Percentiles rank a stretch among this genome's conserved stretches.
Conservation (phyloP, 1,140 invertebrate genomes). For the Drosophila persimilis region DNA sequence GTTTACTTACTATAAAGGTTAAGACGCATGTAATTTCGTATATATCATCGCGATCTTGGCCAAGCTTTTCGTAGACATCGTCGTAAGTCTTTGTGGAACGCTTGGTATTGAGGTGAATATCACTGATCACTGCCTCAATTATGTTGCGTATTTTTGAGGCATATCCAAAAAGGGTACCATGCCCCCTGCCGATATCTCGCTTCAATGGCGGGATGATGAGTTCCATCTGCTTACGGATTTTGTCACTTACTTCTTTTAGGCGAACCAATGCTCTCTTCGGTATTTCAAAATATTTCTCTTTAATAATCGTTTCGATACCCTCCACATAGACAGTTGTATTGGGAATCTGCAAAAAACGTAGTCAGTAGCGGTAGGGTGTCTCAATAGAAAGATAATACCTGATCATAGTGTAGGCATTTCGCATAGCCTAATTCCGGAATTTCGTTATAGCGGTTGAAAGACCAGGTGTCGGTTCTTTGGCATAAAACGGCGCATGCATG, state of each 20-base stretch:
- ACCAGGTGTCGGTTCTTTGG: no score
- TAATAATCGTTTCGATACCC: slow-evolving; percentile 29
- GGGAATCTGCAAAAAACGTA: slow-evolving; percentile 26
- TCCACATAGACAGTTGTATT: slow-evolving; percentile 24
- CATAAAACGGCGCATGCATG: no score
- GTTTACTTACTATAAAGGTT: slow-evolving; percentile 82
- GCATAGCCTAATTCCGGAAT: no score
- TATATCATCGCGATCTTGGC: slow-evolving; percentile 28
- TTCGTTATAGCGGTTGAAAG: rapidly evolving
- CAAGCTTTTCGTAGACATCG: slow-evolving; percentile 53
- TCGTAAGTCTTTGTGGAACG: slow-evolving; percentile 51
- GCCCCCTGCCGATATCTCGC: no score
- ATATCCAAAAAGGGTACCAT: no score
- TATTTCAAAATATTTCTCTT: not conserved
- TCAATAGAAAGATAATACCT: no score
- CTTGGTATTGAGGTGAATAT: slow-evolving; percentile 37
- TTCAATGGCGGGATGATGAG: no score
- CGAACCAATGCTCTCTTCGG: slow-evolving; percentile 20
- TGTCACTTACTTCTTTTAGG: slow-evolving; percentile 7
- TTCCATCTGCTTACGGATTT: slow-evolving; percentile 15
- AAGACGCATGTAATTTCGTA: slow-evolving; percentile 83
- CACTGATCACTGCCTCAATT: slow-evolving; percentile 44
- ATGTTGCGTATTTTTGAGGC: slow-evolving; percentile 6
- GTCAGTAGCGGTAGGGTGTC: no score
- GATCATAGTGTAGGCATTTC: no score